Percentiles rank a stretch among this genome's conserved stretches.
Evolutionary conservation across 1,140 invertebrate genomes (phyloP).

Genomic region (Limonius californicus): DNA sequence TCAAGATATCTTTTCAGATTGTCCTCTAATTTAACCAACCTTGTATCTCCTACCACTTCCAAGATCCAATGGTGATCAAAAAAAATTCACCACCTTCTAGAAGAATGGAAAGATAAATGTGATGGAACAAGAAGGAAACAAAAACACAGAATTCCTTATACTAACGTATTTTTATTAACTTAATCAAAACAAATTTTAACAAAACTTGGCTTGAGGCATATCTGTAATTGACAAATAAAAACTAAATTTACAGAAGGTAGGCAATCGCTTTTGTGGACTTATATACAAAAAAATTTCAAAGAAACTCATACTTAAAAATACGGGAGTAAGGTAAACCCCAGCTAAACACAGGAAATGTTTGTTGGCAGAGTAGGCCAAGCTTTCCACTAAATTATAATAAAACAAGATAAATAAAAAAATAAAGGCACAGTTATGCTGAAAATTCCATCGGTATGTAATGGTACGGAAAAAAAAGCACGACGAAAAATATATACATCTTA

Average conservation of each 20-base stretch:
- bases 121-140: too few relatives aligned
- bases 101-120: too few relatives aligned
- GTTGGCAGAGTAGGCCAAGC: slow-evolving; percentile 30
- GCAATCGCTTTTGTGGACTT: not conserved
- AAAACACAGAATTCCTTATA: not conserved
- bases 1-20: too few relatives aligned
- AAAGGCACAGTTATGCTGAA: slow-evolving; percentile 36
- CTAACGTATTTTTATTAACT: slow-evolving; percentile 8
- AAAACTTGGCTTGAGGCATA: slow-evolving; percentile 6
- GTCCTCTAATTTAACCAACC: too few relatives aligned
- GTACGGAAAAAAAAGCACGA: slow-evolving; percentile 2
- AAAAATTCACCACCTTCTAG: too few relatives aligned
- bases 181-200: slow-evolving; percentile 15
- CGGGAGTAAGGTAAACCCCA: not conserved
- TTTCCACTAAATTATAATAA: slow-evolving; percentile 15
- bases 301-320: not conserved
- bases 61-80: too few relatives aligned
- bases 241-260: not conserved
- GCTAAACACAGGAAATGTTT: not conserved
- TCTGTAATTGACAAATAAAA: not conserved
- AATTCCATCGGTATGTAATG: slow-evolving; percentile 25
- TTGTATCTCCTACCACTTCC: too few relatives aligned
- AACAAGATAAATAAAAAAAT: slow-evolving; percentile 35
- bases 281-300: not conserved
- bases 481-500: not conserved